phyloP scores from a whole-genome alignment of 2,888 invertebrate species.

The Augochlorella aurata region DNA sequence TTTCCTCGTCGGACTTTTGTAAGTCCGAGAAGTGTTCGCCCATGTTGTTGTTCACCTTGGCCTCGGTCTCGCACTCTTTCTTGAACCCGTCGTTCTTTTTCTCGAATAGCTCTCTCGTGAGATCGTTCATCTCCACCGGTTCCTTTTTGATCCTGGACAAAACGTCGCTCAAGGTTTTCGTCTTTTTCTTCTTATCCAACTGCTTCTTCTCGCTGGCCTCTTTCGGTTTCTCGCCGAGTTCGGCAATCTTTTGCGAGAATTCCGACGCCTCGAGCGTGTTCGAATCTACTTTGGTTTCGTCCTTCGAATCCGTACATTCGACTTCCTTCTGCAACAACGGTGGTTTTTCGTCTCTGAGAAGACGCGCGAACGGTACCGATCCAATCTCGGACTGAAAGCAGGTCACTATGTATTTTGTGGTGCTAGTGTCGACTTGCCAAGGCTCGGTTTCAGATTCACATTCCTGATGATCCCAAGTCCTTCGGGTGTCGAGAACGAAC shows the following conservation, averaged over 20 bases:
- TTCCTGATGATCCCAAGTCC: slow-evolving; percentile 88
- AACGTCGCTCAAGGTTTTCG: slow-evolving; percentile 85
- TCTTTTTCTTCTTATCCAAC: slow-evolving; percentile 82
- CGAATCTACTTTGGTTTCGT: slow-evolving; percentile 69
- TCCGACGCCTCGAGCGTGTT: slow-evolving; percentile 66
- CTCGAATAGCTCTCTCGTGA: slow-evolving; percentile 80
- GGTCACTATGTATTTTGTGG: slow-evolving; percentile 91
- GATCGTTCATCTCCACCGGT: slow-evolving; percentile 82
- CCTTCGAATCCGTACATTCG: slow-evolving; percentile 71
- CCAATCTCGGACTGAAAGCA: slow-evolving; percentile 92
- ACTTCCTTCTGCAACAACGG: slow-evolving; percentile 76
- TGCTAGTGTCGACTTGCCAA: slow-evolving; percentile 87
- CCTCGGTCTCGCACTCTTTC: slow-evolving; percentile 75
- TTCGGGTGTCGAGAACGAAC: slow-evolving; percentile 90
- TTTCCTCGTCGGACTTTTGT: slow-evolving; percentile 67
- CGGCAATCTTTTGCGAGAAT: slow-evolving; percentile 61
- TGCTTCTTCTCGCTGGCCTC: slow-evolving; percentile 63
- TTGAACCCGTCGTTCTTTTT: slow-evolving; percentile 78
- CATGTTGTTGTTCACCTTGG: slow-evolving; percentile 77
- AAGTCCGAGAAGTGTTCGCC: slow-evolving; percentile 74
- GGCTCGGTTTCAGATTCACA: slow-evolving; percentile 87
- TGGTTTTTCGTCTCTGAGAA: slow-evolving; percentile 83
- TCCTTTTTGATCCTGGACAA: slow-evolving; percentile 86
- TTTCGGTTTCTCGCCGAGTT: slow-evolving; percentile 61
- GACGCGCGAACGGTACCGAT: slow-evolving; percentile 90